Evolutionary conservation across 1,140 invertebrate genomes (phyloP), one percentile per base, ranked within the genome.

Genomic region (Medauroidea extradentata): DNA sequence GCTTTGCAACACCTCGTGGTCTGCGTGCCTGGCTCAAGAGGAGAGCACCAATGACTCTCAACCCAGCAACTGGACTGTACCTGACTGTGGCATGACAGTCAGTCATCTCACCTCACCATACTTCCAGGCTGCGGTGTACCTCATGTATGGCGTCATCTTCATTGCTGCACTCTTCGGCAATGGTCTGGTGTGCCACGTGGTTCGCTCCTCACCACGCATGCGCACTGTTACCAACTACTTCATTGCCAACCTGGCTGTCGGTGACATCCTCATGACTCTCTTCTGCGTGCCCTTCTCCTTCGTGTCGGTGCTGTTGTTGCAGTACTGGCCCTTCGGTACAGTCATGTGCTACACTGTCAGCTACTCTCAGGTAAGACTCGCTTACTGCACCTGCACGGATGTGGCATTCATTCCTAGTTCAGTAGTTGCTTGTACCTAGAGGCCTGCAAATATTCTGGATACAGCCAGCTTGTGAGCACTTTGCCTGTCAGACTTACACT

Each of bases 201-300:
- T 94, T 1, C 77, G 87, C 53, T 82, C 82, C 8, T 87, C 85
- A 21, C 84, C 88, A 0, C 79, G 87, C 27, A 94, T 93, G 90
- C 81, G 87, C 60, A 93, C 90, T 0, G 89, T 93, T 1, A 93
- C 91, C 1, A 94, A 94, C 67, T 90, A 88, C 68, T 92, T 93
- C 69, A 93, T 94, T 61, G 84, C 86, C 61, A 94, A 94, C 73
- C 74, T 95, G 53, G 89, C 91, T 0, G 75, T 93, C 8, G 89
- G 90, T 19, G 91, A 95, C 70, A 85, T 95, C 18, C 73, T 93
- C 25, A 91, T 94, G 83, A 86, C 90, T 0, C 63, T 93, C 1
- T 85, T 94, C 60, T 93, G 91, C 68, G 85, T 94, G n/a, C 91
- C 92, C 1, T 93, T 93, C 64, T 87, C 89, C 2, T 92, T 91